Percentiles rank a stretch among this genome's conserved stretches.
These are phyloP conservation scores for Adineta ricciae DNA, from an alignment of 2,888 invertebrate genomes.

Conservation along the genomic window DNA sequence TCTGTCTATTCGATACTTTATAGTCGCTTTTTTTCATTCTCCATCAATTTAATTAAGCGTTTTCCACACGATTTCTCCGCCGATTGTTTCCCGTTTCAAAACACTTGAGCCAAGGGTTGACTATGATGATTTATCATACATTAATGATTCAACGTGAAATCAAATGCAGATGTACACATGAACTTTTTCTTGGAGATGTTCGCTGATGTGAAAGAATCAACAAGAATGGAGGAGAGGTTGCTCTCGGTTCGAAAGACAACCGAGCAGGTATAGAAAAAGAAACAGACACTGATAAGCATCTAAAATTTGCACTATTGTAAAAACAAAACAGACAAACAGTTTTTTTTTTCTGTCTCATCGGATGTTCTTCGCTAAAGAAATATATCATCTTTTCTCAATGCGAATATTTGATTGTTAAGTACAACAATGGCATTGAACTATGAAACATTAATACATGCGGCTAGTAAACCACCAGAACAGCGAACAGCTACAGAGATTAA, in stretches of 20 bases:
- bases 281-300: background rate
- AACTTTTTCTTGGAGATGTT: too few relatives aligned
- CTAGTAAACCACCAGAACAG: background rate
- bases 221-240: too few relatives aligned
- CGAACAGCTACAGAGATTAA: background rate
- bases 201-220: too few relatives aligned
- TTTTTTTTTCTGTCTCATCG: background rate
- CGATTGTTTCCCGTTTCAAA: background rate
- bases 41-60: background rate
- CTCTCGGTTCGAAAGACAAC: background rate
- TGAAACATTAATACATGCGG: constrained; percentile 12
- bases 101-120: too few relatives aligned
- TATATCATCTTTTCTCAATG: background rate
- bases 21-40: background rate
- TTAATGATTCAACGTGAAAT: too few relatives aligned
- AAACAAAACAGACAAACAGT: background rate
- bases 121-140: too few relatives aligned
- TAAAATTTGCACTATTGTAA: background rate
- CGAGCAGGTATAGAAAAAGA: background rate
- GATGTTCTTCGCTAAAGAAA: background rate
- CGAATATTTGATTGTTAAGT: background rate
- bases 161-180: background rate
- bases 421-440: background rate
- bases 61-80: background rate
- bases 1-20: background rate